phyloP scores from a whole-genome alignment of 2,888 invertebrate genomes.

The Serripes groenlandicus region DNA sequence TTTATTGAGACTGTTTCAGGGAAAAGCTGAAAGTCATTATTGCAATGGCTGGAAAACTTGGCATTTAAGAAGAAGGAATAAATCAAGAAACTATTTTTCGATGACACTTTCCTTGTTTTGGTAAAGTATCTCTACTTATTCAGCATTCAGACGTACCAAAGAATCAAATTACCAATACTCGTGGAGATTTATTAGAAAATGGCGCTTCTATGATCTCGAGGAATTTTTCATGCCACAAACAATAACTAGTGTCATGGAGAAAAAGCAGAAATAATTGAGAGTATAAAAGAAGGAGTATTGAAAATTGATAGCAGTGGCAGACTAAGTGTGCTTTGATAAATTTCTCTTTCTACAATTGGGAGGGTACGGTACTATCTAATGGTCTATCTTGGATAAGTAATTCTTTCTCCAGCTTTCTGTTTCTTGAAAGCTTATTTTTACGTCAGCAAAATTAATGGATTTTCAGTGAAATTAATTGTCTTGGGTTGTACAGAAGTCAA shows the following conservation, averaged over 20 bases:
- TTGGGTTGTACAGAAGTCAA: no score
- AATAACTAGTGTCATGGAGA: constrained; percentile 10
- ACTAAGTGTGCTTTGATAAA: constrained; percentile 14
- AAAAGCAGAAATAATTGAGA: constrained; percentile 20
- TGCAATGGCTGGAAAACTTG: no score
- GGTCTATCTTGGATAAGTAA: no score
- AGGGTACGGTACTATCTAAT: no score
- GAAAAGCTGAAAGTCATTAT: no score
- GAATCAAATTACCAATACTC: constrained; percentile 23
- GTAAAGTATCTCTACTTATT: constrained; percentile 14
- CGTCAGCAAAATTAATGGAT: no score
- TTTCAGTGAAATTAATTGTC: no score
- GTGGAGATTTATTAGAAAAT: constrained; percentile 20
- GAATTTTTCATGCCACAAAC: constrained; percentile 25
- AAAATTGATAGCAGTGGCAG: constrained; percentile 19
- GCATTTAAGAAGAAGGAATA: no score
- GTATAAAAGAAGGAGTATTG: constrained; percentile 10
- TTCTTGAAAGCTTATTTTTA: no score
- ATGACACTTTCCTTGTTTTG: constrained; percentile 13
- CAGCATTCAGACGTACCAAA: constrained; percentile 17
- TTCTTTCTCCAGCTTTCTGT: no score
- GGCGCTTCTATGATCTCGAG: constrained; percentile 18
- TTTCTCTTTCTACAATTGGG: background rate
- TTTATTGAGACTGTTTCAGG: no score
- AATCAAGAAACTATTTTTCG: constrained; percentile 5